A percentile compares a stretch with the other conserved stretches of the same genome.
Evolutionary conservation across 2,888 invertebrate species (phyloP).

Genomic region (Phytoseiulus persimilis): DNA sequence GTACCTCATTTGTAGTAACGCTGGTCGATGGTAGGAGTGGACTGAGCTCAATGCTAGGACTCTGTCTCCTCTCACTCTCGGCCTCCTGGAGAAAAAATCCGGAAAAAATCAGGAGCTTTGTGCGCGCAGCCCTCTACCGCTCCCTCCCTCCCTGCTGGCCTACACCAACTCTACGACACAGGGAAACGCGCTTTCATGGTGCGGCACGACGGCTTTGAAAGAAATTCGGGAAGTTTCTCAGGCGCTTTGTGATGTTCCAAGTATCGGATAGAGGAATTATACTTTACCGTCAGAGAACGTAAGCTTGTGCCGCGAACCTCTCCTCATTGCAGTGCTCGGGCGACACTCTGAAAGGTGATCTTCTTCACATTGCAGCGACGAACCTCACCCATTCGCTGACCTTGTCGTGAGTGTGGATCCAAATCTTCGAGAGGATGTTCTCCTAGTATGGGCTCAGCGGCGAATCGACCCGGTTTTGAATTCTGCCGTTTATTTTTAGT

Average conservation of each 20-base stretch:
- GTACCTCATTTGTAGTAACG: neutral
- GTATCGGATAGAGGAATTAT: no score
- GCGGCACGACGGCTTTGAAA: neutral
- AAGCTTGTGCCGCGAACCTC: no score
- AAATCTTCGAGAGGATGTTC: neutral
- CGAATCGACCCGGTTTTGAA: neutral
- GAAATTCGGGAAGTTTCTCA: neutral
- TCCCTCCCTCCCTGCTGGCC: conserved; percentile 18
- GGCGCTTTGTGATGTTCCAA: no score
- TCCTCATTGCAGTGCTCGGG: no score
- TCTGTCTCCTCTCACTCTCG: neutral
- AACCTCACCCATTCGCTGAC: no score
- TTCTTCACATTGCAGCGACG: no score
- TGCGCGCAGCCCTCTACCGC: conserved; percentile 24
- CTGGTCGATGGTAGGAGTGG: neutral
- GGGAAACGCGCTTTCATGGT: neutral
- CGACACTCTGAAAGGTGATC: no score
- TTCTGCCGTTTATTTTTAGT: neutral
- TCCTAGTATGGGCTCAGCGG: neutral
- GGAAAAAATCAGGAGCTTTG: conserved; percentile 24
- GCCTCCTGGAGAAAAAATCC: conserved; percentile 34
- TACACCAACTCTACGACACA: neutral
- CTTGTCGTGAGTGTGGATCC: no score
- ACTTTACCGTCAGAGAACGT: no score
- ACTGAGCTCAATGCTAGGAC: neutral